Evolutionary conservation across 30 jellyfish, hydroid and myxozoan species (phyloP), one percentile per base, ranked within the genome.

Genomic region (Pseudorhiza aurosa): DNA sequence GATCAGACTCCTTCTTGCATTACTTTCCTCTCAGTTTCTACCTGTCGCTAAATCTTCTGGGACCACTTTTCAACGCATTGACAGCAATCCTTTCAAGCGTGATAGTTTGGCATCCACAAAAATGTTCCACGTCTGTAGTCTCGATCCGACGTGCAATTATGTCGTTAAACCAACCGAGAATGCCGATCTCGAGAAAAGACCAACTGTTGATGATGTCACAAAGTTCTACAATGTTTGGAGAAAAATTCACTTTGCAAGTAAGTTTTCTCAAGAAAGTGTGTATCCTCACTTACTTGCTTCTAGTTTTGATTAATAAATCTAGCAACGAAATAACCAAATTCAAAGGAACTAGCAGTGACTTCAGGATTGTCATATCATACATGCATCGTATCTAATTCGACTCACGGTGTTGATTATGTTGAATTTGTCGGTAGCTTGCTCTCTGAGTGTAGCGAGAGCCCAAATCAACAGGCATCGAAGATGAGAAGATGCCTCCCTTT

Each of bases 41-140:
- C 50, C 50, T 5, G 7, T 39, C 10, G 50, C 12, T 5, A 39
- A 39, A 39, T 39, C 10, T 39, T 12, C 10, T 39, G 50, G 50
- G 12, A 39, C 50, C 7, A 39, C 11, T 2, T 62, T 62, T 19
- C 55, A 30, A 27, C 76, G 79, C 33, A 17, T 65, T 49, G 79
- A 65, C n/a, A 14, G 37, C 10, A 65, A n/a, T 35, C 2, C 29
- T 1, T 30, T 15, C 5, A 28, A 19, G 17, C 30, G 15, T 6
- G n/a, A 31, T 15, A 8, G 36, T 7, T 19, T 22, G 30, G 63
- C n/a, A 15, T 8, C 32, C 8, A 21, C 51, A 11, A 17, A 31
- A 5, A 11, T 4, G 10, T 65, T 37, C 33, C 79, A 65, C 21
- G 19, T 22, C 25, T 65, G 79, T 33, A 36, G 58, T 35, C 28